A percentile compares a stretch with the other conserved stretches of the same genome.
These are phyloP conservation scores for Plutomurus gul DNA, from an alignment of 1,140 invertebrate species.

Conservation along the genomic window DNA sequence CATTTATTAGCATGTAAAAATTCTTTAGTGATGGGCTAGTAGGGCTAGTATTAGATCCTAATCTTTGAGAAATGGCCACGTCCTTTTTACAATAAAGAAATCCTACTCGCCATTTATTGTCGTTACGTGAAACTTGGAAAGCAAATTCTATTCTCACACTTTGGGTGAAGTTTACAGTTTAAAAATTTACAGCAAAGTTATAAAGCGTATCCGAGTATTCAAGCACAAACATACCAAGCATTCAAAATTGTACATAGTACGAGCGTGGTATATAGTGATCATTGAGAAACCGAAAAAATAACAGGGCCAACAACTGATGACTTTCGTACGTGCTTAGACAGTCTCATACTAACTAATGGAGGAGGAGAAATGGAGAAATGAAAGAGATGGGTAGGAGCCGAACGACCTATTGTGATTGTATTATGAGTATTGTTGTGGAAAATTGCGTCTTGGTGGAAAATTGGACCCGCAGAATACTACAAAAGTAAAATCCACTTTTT, in stretches of 20 bases:
- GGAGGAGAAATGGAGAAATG: background rate
- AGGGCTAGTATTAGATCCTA: conserved; percentile 45
- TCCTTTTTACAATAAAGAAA: conserved; percentile 12
- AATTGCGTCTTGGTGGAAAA: conserved; percentile 11
- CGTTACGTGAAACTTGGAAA: too few species aligned
- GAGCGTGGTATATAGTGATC: background rate
- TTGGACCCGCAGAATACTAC: background rate
- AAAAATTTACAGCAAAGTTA: too few species aligned
- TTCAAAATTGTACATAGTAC: background rate
- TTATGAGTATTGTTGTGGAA: conserved; percentile 19
- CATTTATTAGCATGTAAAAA: conserved; percentile 46
- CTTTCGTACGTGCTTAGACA: background rate
- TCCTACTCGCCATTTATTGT: background rate
- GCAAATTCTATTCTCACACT: too few species aligned
- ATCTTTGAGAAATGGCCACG: conserved; percentile 40
- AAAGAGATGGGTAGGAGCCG: background rate
- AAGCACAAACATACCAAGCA: too few species aligned
- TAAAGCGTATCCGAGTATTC: too few species aligned
- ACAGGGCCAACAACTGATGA: background rate
- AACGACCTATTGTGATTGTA: conserved; percentile 2
- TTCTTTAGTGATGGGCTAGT: conserved; percentile 43
- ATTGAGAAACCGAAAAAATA: background rate
- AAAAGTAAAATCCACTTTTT: background rate
- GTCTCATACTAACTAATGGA: too few species aligned
- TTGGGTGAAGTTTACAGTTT: too few species aligned